Percentiles rank a stretch among this genome's conserved stretches.
Evolutionary conservation across 2,888 invertebrate genomes (phyloP).

Genomic region (Calliopum simillimum): DNA sequence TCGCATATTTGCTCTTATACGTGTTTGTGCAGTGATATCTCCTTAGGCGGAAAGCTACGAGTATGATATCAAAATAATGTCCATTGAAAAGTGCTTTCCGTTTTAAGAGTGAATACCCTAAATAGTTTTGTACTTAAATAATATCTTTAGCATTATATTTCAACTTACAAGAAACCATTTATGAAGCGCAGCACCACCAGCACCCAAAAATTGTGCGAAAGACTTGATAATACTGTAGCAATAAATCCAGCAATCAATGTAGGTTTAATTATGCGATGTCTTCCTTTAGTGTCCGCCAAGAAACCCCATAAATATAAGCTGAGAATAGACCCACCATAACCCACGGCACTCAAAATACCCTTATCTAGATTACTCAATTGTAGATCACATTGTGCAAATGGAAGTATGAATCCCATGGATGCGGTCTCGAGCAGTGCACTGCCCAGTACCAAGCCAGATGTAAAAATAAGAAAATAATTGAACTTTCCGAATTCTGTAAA

Average conservation of each 20-base stretch:
- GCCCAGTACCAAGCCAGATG: constrained; percentile 69
- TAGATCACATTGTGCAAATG: constrained; percentile 68
- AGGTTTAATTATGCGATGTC: constrained; percentile 67
- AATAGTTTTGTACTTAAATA: too few species aligned
- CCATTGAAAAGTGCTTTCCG: not conserved
- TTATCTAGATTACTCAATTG: constrained; percentile 64
- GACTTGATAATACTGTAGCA: constrained; percentile 68
- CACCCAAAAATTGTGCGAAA: constrained; percentile 68
- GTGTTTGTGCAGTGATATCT: too few species aligned
- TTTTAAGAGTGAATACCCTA: not conserved
- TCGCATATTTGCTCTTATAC: too few species aligned
- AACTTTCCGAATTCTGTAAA: constrained; percentile 69
- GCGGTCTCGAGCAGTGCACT: constrained; percentile 68
- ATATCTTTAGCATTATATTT: not conserved
- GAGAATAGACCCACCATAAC: constrained; percentile 68
- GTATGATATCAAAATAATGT: too few species aligned
- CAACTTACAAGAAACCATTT: constrained; percentile 70
- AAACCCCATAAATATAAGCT: constrained; percentile 72
- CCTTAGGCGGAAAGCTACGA: too few species aligned
- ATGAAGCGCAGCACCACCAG: constrained; percentile 69
- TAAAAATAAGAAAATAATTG: constrained; percentile 67
- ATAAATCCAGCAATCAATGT: constrained; percentile 68
- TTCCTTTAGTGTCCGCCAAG: constrained; percentile 70
- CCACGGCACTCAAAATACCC: constrained; percentile 64
- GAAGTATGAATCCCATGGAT: constrained; percentile 69